A percentile compares a stretch with the other conserved stretches of the same genome.
These are phyloP conservation scores for Pristionchus japonicus DNA, from an alignment of 2,888 invertebrate species.

Conservation along the genomic window DNA sequence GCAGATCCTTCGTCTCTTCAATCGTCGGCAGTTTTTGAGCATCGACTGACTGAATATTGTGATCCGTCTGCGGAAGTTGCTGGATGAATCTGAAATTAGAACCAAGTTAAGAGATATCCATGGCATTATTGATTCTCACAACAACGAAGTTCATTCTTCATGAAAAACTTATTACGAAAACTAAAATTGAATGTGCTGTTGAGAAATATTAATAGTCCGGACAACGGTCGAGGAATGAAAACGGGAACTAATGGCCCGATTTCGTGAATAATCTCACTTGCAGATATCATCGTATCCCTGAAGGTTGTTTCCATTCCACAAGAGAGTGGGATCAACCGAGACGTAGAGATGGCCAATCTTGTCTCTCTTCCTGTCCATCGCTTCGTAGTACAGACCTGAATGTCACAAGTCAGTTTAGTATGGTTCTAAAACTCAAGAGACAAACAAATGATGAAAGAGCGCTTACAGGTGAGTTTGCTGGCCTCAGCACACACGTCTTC, in stretches of 20 bases:
- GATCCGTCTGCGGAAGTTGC: constrained; percentile 87
- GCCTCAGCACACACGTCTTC: constrained; percentile 35
- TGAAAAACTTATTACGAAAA: no score
- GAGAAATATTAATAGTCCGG: no score
- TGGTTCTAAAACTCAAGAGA: neutral
- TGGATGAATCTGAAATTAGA: constrained; percentile 82
- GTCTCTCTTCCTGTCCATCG: constrained; percentile 84
- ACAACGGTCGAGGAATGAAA: no score
- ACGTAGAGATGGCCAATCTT: constrained; percentile 56
- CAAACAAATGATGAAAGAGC: neutral
- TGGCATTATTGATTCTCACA: neutral
- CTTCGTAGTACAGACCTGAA: constrained; percentile 69
- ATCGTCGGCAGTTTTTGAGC: constrained; percentile 80
- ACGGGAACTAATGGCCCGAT: no score
- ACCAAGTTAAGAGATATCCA: no score
- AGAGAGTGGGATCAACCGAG: constrained; percentile 84
- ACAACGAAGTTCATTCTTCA: neutral
- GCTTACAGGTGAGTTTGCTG: neutral
- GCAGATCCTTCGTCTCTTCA: neutral
- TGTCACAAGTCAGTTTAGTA: neutral
- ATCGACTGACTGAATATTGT: constrained; percentile 86
- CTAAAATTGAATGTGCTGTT: no score
- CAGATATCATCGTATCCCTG: constrained; percentile 87
- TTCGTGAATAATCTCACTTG: constrained; percentile 74
- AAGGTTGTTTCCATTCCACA: constrained; percentile 93